phyloP scores from a whole-genome alignment of 2,797 vertebrate genomes.

The Syndactyla subalaris region DNA sequence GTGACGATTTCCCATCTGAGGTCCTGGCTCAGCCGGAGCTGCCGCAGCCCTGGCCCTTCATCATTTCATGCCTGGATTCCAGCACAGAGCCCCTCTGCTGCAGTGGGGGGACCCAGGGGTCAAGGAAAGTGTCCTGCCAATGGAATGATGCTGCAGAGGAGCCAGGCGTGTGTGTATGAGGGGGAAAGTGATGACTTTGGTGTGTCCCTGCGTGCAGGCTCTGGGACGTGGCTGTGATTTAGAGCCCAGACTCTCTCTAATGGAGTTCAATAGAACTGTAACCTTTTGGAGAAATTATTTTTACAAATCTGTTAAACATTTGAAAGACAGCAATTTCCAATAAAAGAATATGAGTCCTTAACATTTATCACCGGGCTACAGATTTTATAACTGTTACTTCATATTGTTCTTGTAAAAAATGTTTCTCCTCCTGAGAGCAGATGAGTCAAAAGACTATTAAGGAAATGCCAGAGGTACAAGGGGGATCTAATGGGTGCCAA shows the following conservation, averaged over 20 bases:
- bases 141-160: slow-evolving; percentile 49
- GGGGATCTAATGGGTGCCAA: slow-evolving; percentile 20
- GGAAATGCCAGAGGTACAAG: slow-evolving; percentile 35
- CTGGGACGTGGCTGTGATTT: background rate
- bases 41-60: slow-evolving; percentile 72
- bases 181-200: slow-evolving; percentile 43
- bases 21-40: slow-evolving; percentile 73
- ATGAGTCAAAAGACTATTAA: slow-evolving; percentile 56
- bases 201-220: background rate
- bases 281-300: slow-evolving; percentile 70
- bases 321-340: slow-evolving; percentile 67
- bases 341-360: slow-evolving; percentile 49
- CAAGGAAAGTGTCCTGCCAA: slow-evolving; percentile 68
- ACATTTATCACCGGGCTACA: slow-evolving; percentile 58
- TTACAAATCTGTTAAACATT: slow-evolving; percentile 71
- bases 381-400: slow-evolving; percentile 65
- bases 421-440: slow-evolving; percentile 60
- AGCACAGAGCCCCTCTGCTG: slow-evolving; percentile 41
- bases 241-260: slow-evolving; percentile 5
- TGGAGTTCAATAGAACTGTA: slow-evolving; percentile 25
- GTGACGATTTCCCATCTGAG: slow-evolving; percentile 78
- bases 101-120: slow-evolving; percentile 61
- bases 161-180: background rate
- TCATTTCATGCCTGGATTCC: slow-evolving; percentile 89
- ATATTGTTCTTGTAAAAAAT: slow-evolving; percentile 62